Base-by-base conservation (phyloP, 2,797 vertebrate species). In the Sebastes steindachneri region DNA sequence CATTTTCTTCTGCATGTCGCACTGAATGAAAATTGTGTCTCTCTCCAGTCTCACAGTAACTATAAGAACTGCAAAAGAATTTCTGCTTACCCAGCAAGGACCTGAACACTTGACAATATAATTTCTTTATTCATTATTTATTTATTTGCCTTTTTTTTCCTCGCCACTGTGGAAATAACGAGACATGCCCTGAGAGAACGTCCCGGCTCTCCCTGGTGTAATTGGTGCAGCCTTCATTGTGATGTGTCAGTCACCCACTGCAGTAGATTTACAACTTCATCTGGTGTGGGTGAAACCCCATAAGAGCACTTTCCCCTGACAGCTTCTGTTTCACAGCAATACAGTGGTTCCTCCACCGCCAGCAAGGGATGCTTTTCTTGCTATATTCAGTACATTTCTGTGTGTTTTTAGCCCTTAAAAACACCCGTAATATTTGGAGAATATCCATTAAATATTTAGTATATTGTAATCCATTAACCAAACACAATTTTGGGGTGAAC, bases 221-320 rank as follows among this genome's bases (percentile, higher is more conserved):
- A 92, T 92, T 93, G 92, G 88, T 85, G 81, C 79, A 86, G 79
- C 80, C 73, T 86, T 85, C 67, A 79, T 83, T 83, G 23, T 89
- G 91, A 93, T 88, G 85, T 85, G 88, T 92, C 89, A 92, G 71
- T 88, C 92, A 87, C 35, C 64, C 74, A 59, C 84, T 76, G 88
- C 82, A 83, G 80, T 71, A 74, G 80, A 89, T 92, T 92, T 89
- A 93, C 87, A 92, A 81, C 88, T 90, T 86, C 82, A 93, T 89
- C 86, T 76, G 65, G 76, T 72, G 70, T 19, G 77, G 73, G 63
- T 83, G 82, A 87, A 77, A 70, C 77, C 75, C 83, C 45, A 14
- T 64, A 83, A 79, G 62, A 70, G 80, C 69, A 72, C 71, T 83
- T 80, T 69, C 66, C 29, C 45, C 71, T 67, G 70, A 26, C 80